Base-by-base conservation (phyloP, 2,888 invertebrate species). In the Leistus spinibarbis region DNA sequence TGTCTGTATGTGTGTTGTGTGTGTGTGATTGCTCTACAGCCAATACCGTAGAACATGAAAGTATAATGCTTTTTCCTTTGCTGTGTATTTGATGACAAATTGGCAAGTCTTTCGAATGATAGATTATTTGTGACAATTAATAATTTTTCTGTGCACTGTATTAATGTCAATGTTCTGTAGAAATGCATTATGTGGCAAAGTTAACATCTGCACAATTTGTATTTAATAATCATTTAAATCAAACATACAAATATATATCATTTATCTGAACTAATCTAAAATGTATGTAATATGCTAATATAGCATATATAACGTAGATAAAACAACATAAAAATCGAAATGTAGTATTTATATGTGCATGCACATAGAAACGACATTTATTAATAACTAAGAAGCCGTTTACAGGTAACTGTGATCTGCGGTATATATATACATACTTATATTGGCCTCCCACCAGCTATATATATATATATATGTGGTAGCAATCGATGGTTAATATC, bases 341-440 rank as follows among this genome's bases (percentile, higher is more conserved):
- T 57, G 40, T 5, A 53, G 70, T 72, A 72, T 72, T 72, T 72
- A 72, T 72, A 65, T 56, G 72, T 24, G 64, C 72, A 56, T 65
- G 72, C 72, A 66, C 54, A 64, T 65, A 54, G 20, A 57, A 24
- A 54, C 72, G 72, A 72, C 72, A 72, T 65, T 72, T 72, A 72
- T 72, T 72, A 72, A 72, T 72, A 72, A 40, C 72, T 24, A 40
- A 40, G 27, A 27, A 57, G 66, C 64, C 40, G 71, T 66, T 60
- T 60, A 77, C 78, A 78, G 78, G 77, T 77, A 78, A 78, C 78
- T 72, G 77, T 78, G 78, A 79, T 65, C 27, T 64, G 67, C 62
- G 67, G 73, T 40, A 66, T 40, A 13, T n/a, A n/a, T 40, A 40
- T 40, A 40, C 40, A 40, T 40, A 40, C 40, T 10, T 73, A 67